phyloP scores from a whole-genome alignment of 2,113 vertebrate species.

The Circaetus cinerascens region DNA sequence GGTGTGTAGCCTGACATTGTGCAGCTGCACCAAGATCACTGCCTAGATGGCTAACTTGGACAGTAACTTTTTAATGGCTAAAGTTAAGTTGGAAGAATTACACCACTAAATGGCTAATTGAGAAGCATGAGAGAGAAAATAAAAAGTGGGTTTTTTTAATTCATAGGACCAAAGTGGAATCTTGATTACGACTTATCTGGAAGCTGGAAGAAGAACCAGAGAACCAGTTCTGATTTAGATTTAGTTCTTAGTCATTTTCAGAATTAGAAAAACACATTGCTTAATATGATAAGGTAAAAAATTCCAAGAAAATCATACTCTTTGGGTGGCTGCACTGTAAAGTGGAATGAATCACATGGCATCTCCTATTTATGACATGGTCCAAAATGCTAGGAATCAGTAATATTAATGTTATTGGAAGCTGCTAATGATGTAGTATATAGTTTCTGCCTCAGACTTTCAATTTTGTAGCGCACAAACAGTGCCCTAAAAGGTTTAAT shows the following conservation, averaged over 20 bases:
- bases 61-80: background rate
- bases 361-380: background rate
- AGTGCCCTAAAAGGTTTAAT: background rate
- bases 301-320: background rate
- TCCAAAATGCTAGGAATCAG: background rate
- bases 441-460: background rate
- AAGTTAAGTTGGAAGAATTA: background rate
- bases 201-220: background rate
- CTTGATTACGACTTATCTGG: background rate
- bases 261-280: background rate
- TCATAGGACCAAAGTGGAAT: background rate
- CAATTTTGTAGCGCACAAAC: background rate
- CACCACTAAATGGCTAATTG: background rate
- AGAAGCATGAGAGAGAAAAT: background rate
- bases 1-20: background rate
- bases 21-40: background rate
- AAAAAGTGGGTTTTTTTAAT: background rate
- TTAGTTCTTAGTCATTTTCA: background rate
- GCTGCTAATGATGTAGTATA: background rate
- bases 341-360: background rate
- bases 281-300: background rate
- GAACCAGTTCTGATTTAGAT: background rate
- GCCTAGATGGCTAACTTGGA: background rate
- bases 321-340: background rate
- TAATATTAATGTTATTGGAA: background rate